Base-by-base conservation (phyloP, 2,888 invertebrate genomes). In the Euplexia lucipara region DNA sequence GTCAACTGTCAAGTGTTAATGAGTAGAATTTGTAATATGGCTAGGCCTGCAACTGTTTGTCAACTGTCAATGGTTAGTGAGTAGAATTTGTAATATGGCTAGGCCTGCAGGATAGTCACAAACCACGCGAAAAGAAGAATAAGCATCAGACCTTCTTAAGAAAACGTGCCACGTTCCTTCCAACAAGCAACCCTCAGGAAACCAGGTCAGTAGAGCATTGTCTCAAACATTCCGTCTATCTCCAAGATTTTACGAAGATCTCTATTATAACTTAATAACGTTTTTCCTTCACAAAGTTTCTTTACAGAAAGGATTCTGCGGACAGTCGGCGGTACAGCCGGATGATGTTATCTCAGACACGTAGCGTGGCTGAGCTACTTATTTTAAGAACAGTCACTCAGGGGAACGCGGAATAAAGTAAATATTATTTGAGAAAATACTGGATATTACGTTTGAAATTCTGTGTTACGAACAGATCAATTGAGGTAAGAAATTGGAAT, bases 181-280 rank as follows among this genome's bases (percentile, higher is more conserved):
- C 2, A 10, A 37, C 39, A 34, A 3, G 3, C 56, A 8, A 20
- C 14, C 20, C 10, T 41, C 20, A 3, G 12, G 9, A 68, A 59
- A 53, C n/a, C 35, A 68, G 58, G 58, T 67, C 68, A 67, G 58
- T 58, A 18, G 52, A 68, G 16, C 52, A 37, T 47, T 52, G 37
- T 75, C 20, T 60, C 48, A 60, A 54, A 65, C 35, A 47, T 54
- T 66, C 8, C 20, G 18, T 53, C 8, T 69, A 54, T 54, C 60
- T 53, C 10, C 16, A 61, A 45, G 22, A 30, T 22, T 18, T n/a
- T 18, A 69, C 20, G 20, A 26, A 52, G 18, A 62, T 62, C 44
- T 63, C 42, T 59, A 56, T 59, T 73, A 76, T 71, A 71, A 64
- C 58, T 59, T 73, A 65, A 76, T 65, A 73, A 76, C 35, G 35